A percentile compares a stretch with the other conserved stretches of the same genome.
Conservation (phyloP, 2,113 vertebrate species). For the Pachycephala philippinensis region DNA sequence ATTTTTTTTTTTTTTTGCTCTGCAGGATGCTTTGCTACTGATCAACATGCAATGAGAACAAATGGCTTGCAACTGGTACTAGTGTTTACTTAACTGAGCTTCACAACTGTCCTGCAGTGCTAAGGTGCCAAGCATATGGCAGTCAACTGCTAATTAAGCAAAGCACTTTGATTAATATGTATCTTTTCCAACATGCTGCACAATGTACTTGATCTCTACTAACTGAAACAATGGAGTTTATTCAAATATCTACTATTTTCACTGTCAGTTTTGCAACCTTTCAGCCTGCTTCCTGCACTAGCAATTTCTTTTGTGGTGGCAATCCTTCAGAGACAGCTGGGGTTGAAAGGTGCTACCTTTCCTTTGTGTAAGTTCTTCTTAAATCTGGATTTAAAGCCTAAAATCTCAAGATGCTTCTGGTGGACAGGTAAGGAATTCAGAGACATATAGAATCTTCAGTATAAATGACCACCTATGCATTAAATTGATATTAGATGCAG, state of each 20-base stretch:
- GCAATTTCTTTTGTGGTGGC: neutral
- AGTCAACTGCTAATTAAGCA: neutral
- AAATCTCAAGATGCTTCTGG: neutral
- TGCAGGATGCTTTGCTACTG: neutral
- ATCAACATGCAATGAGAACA: neutral
- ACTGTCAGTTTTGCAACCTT: neutral
- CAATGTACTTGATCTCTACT: neutral
- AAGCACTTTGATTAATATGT: neutral
- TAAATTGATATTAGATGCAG: neutral
- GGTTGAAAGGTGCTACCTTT: neutral
- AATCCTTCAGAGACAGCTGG: neutral
- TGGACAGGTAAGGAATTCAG: neutral
- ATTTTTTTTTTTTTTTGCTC: too few species aligned
- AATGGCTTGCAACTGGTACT: neutral
- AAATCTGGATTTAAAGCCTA: neutral
- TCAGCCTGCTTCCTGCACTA: neutral
- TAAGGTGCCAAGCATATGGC: neutral
- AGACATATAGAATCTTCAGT: neutral
- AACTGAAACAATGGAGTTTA: neutral
- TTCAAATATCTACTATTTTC: neutral
- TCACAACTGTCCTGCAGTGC: neutral
- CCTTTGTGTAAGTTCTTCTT: neutral
- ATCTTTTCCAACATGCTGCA: neutral
- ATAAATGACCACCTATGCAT: neutral
- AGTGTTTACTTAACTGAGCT: neutral